Conservation (phyloP, 2,888 invertebrate species). For the Ptilodon capucinus region DNA sequence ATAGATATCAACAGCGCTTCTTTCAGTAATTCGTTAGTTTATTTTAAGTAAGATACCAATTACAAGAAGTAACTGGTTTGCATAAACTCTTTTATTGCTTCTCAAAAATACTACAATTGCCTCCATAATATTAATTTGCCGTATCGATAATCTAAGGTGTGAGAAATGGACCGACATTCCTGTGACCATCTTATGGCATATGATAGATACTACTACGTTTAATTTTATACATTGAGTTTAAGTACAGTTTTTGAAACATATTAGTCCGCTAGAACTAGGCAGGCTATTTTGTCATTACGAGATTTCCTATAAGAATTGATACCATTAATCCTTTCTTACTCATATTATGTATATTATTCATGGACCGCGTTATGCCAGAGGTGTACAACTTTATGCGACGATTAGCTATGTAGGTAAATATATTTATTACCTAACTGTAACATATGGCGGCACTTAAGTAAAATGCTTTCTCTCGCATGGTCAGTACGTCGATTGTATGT, state of each 20-base stretch:
- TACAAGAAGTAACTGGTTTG: too few species aligned
- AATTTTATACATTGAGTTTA: neutral
- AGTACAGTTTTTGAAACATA: neutral
- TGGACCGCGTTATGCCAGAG: neutral
- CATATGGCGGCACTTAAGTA: neutral
- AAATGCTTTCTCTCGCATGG: neutral
- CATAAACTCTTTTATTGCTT: too few species aligned
- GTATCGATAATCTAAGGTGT: neutral
- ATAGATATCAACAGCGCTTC: too few species aligned
- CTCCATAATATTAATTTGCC: neutral
- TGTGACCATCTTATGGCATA: neutral
- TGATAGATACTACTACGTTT: neutral
- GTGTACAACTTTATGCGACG: neutral
- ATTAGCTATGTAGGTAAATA: neutral
- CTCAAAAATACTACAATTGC: too few species aligned
- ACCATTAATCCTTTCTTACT: too few species aligned
- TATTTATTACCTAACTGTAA: neutral
- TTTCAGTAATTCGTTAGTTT: too few species aligned
- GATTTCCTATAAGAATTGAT: too few species aligned
- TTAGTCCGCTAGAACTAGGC: too few species aligned
- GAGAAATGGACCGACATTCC: neutral
- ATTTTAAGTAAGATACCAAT: too few species aligned
- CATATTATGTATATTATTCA: too few species aligned
- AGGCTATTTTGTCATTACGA: too few species aligned
- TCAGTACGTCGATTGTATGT: neutral